Evolutionary conservation across 2,113 vertebrate genomes (phyloP).

Genomic region (Pseudorasbora parva): DNA sequence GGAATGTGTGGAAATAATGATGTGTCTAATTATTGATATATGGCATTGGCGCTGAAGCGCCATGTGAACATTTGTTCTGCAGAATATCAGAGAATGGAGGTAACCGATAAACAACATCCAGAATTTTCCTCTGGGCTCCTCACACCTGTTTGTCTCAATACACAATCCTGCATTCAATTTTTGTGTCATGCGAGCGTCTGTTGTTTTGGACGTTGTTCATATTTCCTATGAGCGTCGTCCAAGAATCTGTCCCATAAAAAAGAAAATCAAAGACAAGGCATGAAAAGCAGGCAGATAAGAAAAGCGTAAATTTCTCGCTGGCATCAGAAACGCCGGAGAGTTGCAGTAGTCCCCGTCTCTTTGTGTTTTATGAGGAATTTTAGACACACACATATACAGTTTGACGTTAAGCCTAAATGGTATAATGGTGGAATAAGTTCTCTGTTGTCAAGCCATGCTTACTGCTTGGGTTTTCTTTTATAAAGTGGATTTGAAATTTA

Average conservation of each 20-base stretch:
- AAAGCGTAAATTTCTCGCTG: constrained; percentile 39
- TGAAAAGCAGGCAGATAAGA: constrained; percentile 43
- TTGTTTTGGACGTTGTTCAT: constrained; percentile 45
- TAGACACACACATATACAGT: neutral
- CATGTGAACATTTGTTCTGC: neutral
- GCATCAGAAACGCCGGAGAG: constrained; percentile 39
- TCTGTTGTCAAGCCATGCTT: constrained; percentile 36
- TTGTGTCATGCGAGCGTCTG: constrained; percentile 32
- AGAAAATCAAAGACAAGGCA: constrained; percentile 40
- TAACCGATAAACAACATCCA: constrained; percentile 49
- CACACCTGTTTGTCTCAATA: constrained; percentile 40
- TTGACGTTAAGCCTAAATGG: constrained; percentile 21
- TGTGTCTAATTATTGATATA: constrained; percentile 35
- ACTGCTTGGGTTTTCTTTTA: constrained; percentile 27
- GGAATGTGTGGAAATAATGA: constrained; percentile 14
- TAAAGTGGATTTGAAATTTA: constrained; percentile 36
- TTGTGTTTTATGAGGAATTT: constrained; percentile 48
- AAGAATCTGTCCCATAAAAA: constrained; percentile 47
- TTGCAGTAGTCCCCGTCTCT: neutral
- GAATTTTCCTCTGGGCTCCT: constrained; percentile 58
- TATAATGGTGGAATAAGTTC: constrained; percentile 34
- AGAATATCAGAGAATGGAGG: constrained; percentile 45
- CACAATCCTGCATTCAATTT: constrained; percentile 36
- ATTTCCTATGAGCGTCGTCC: constrained; percentile 48
- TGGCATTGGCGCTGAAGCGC: neutral